Conservation (phyloP, 2,888 invertebrate genomes). For the Salticus scenicus region DNA sequence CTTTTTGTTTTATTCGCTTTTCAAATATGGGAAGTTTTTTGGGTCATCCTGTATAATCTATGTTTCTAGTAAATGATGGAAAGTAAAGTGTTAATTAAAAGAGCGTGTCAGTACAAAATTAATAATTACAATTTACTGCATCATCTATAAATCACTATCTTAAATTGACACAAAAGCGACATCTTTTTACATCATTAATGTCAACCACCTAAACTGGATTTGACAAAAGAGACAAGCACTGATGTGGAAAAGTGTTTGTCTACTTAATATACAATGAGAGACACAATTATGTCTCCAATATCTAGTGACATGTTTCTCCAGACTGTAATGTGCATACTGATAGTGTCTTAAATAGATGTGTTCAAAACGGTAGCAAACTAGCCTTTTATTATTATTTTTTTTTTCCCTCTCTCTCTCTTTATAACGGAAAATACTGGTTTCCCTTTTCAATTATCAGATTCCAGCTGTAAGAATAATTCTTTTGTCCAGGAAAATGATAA, state of each 20-base stretch:
- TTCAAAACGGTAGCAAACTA: conserved; percentile 33
- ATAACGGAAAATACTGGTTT: neutral
- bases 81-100: neutral
- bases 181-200: conserved; percentile 56
- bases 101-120: neutral
- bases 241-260: conserved; percentile 59
- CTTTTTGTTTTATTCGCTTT: no score
- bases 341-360: conserved; percentile 22
- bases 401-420: neutral
- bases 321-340: conserved; percentile 37
- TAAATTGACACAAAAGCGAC: conserved; percentile 44
- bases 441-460: neutral
- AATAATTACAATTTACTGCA: neutral
- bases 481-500: no score
- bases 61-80: neutral
- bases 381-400: conserved; percentile 20
- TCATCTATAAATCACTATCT: conserved; percentile 45
- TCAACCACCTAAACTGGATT: conserved; percentile 31
- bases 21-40: no score
- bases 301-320: conserved; percentile 39
- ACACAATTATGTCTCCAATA: conserved; percentile 49
- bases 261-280: conserved; percentile 58
- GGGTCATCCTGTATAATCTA: no score
- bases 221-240: conserved; percentile 50
- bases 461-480: no score